Conservation (phyloP, 2,797 vertebrate species). For the Pantherophis vulpinus region DNA sequence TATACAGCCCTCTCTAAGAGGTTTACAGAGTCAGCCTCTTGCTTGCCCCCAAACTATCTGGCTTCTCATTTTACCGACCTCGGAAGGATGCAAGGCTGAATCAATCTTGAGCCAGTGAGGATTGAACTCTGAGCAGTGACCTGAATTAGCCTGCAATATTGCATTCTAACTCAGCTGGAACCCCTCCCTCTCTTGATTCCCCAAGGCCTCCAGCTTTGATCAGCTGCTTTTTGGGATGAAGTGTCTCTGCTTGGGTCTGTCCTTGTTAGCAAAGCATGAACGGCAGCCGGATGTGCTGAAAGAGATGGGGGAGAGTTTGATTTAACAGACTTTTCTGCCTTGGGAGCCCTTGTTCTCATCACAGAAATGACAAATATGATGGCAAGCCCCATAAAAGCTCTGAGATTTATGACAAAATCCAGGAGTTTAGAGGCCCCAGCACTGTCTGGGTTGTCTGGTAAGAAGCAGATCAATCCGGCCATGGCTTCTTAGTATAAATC, state of each 20-base stretch:
- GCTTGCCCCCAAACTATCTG: too few relatives aligned
- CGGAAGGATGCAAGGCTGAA: too few relatives aligned
- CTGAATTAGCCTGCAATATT: too few relatives aligned
- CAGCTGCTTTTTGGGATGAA: too few relatives aligned
- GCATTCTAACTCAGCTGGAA: too few relatives aligned
- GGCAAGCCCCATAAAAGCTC: neutral
- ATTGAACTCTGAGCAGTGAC: too few relatives aligned
- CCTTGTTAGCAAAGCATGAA: neutral
- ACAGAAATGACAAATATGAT: neutral
- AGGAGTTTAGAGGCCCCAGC: neutral
- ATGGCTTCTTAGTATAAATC: neutral
- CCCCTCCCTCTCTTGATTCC: too few relatives aligned
- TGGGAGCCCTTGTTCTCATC: neutral
- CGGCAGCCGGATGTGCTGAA: neutral
- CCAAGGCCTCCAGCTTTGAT: neutral
- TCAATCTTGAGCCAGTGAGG: too few relatives aligned
- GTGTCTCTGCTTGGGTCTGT: too few relatives aligned
- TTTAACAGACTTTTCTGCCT: neutral
- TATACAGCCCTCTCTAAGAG: too few relatives aligned
- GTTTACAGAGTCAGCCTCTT: too few relatives aligned
- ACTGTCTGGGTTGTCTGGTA: neutral
- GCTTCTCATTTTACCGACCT: too few relatives aligned
- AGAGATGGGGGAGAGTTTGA: neutral
- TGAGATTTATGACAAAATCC: neutral
- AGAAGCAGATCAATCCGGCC: neutral